These are phyloP conservation scores for Gorsachius magnificus DNA, from an alignment of 2,797 vertebrate genomes.

Conservation along the genomic window DNA sequence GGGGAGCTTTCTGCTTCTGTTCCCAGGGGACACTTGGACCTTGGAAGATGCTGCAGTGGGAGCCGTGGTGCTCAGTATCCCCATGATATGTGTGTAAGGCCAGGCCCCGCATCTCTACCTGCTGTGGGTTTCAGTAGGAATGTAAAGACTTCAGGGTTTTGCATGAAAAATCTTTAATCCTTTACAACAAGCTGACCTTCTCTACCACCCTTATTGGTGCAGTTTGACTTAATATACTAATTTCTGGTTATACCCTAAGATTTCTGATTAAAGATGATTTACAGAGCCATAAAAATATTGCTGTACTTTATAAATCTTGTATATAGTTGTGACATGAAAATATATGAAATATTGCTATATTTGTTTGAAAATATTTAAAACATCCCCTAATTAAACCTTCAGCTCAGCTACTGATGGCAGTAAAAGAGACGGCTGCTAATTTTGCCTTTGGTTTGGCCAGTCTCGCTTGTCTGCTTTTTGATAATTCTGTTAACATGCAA, in stretches of 20 bases:
- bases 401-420: neutral
- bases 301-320: neutral
- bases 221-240: neutral
- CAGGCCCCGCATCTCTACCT: neutral
- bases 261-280: neutral
- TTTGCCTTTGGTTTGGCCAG: constrained; percentile 9
- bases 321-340: neutral
- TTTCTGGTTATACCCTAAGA: neutral
- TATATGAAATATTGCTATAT: neutral
- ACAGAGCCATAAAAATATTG: neutral
- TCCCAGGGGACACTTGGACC: neutral
- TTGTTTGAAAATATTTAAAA: neutral
- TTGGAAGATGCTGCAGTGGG: neutral
- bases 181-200: neutral
- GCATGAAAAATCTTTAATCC: neutral
- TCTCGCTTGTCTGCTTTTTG: neutral
- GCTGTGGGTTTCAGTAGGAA: neutral
- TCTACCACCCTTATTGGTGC: neutral
- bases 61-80: neutral
- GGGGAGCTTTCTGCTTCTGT: neutral
- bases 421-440: neutral
- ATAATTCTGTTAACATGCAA: neutral
- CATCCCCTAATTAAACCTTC: neutral
- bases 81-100: accelerated
- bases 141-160: neutral